Percentiles rank a stretch among this genome's conserved stretches.
Evolutionary conservation across 2,797 vertebrate species (phyloP).

Genomic region (Pseudotriccus pelzelni): DNA sequence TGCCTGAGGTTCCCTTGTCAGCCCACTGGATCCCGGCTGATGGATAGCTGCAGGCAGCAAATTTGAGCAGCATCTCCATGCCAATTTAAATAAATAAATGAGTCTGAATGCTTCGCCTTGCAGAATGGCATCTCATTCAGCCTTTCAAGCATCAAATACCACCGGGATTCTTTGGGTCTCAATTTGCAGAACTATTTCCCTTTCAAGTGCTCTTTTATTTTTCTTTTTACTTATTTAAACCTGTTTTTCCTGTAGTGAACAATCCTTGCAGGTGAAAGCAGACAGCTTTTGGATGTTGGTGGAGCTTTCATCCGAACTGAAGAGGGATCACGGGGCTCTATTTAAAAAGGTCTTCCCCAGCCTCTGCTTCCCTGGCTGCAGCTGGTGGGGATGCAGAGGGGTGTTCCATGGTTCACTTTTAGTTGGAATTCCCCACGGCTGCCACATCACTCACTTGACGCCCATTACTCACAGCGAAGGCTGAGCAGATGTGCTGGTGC

Average conservation of each 20-base stretch:
- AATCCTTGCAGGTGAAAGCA: conserved; percentile 2
- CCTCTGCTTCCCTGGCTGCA: not conserved
- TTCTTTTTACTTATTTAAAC: conserved; percentile 40
- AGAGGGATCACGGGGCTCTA: not conserved
- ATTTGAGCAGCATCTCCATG: not conserved
- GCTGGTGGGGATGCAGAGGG: not conserved
- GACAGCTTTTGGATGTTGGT: not conserved
- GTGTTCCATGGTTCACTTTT: not conserved
- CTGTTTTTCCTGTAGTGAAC: conserved; percentile 36
- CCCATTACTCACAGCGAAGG: not conserved
- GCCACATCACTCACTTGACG: accelerated
- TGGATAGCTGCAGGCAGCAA: conserved; percentile 35
- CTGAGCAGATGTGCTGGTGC: not conserved
- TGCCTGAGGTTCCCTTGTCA: not conserved
- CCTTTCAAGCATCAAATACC: conserved; percentile 41
- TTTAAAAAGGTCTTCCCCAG: not conserved
- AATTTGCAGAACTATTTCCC: conserved; percentile 54
- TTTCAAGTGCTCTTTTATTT: conserved; percentile 35
- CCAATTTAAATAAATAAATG: conserved; percentile 65
- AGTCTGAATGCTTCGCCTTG: not conserved
- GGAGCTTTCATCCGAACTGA: not conserved
- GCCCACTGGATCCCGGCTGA: not conserved
- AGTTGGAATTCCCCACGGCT: not conserved
- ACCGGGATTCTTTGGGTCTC: conserved; percentile 37
- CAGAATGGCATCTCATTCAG: conserved; percentile 57